Evolutionary conservation across 2,888 invertebrate species (phyloP), one percentile per base, ranked within the genome.

Genomic region (Petrophora chlorosata): DNA sequence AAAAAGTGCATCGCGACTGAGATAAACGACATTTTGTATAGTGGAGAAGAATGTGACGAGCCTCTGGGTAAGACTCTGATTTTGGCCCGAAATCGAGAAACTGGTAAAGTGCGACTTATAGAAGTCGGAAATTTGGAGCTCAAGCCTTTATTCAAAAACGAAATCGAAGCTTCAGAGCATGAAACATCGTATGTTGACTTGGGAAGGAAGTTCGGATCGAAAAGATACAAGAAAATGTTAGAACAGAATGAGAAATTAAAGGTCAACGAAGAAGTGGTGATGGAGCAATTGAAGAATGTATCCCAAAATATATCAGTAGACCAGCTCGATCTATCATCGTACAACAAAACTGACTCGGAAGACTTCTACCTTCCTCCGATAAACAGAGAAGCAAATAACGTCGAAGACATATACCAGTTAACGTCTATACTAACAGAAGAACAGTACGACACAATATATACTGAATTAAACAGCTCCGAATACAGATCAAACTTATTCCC

Each of bases 161-260:
- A 76, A 0, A 23, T 67, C 1, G 67, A 73, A 4, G 39, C 65
- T 0, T 39, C 71, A 0, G 65, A 73, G 4, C 17, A 71, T 0
- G 82, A 88, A 10, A 79, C 73, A 0, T 84, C 78, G 12, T 62
- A 70, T 29, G 63, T 84, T 13, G 89, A 89, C 39, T 73, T 94
- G 0, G 92, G 92, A 33, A 92, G 92, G 61, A 90, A 92, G 56
- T 94, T 94, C 65, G 94, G 94, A 1, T 94, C 94, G 0, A 94
- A 94, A 56, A 92, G 87, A 63, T 82, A 84, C 0, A 93, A 92
- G 66, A 76, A 92, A 57, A 75, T 76, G 34, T 91, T 92, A 49
- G 93, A 94, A 59, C 93, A 93, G n/a, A 73, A 70, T 0, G 93
- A 93, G 65, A 91, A 90, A 65, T 68, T 93, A 36, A 92, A 92